These are phyloP conservation scores for Trematomus bernacchii DNA, from an alignment of 2,797 vertebrate genomes.

Conservation along the genomic window DNA sequence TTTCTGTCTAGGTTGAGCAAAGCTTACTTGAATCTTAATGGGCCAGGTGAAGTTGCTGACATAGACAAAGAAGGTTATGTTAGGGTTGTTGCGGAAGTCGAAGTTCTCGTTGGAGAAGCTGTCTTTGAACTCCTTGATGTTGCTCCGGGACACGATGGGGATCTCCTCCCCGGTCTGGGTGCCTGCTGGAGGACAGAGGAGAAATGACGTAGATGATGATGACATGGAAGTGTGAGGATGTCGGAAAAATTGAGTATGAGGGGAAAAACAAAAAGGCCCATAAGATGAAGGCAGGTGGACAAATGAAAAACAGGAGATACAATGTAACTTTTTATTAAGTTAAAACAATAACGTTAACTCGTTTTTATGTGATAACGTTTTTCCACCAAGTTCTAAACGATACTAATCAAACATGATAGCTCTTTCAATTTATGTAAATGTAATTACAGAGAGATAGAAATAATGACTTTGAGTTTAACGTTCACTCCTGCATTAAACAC, in stretches of 20 bases:
- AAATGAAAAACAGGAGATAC: too few relatives aligned
- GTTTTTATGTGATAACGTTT: neutral
- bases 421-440: neutral
- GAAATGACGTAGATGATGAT: neutral
- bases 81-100: conserved; percentile 97
- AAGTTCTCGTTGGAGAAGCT: conserved; percentile 99
- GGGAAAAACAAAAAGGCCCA: too few relatives aligned
- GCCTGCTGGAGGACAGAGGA: conserved; percentile 85
- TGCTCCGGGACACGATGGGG: conserved; percentile 93
- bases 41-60: conserved; percentile 99
- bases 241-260: too few relatives aligned
- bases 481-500: neutral
- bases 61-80: conserved; percentile 99
- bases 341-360: neutral
- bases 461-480: neutral
- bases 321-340: too few relatives aligned
- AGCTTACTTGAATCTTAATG: conserved; percentile 95
- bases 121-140: conserved; percentile 97
- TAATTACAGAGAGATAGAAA: neutral
- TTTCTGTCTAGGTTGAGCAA: accelerated
- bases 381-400: neutral
- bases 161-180: conserved; percentile 96
- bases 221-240: neutral
- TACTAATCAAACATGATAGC: neutral
- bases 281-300: too few relatives aligned